A percentile compares a stretch with the other conserved stretches of the same genome.
Conservation (phyloP, 2,888 invertebrate species). For the Orthosia incerta region DNA sequence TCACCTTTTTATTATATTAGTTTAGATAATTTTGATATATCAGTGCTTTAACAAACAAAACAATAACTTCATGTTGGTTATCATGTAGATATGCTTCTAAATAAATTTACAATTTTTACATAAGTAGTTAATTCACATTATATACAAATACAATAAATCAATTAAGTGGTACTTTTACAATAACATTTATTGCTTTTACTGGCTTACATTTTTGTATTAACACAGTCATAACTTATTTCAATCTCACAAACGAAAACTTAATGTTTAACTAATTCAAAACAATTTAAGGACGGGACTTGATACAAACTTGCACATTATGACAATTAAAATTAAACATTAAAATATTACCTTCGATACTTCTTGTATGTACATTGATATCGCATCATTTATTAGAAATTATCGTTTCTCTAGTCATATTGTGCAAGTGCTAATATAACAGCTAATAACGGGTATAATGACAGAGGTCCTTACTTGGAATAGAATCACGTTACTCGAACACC, state of each 20-base stretch:
- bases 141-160: slow-evolving; percentile 67
- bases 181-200: slow-evolving; percentile 70
- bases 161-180: slow-evolving; percentile 58
- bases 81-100: slow-evolving; percentile 46
- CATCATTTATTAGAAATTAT: slow-evolving; percentile 24
- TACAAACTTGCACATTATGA: slow-evolving; percentile 61
- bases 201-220: slow-evolving; percentile 58
- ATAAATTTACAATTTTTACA: slow-evolving; percentile 72
- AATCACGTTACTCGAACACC: neutral
- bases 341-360: slow-evolving; percentile 23
- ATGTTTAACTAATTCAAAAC: slow-evolving; percentile 50
- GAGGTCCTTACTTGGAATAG: neutral
- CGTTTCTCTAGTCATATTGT: slow-evolving; percentile 55
- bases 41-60: slow-evolving; percentile 42
- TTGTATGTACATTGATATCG: slow-evolving; percentile 4
- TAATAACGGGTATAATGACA: slow-evolving; percentile 43
- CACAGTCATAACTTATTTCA: slow-evolving; percentile 43
- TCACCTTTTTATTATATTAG: neutral
- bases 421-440: slow-evolving; percentile 58
- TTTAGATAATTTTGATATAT: slow-evolving; percentile 35
- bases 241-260: slow-evolving; percentile 52
- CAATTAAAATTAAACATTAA: slow-evolving; percentile 33
- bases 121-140: slow-evolving; percentile 69
- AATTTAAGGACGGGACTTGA: slow-evolving; percentile 65
- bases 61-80: slow-evolving; percentile 38